Evolutionary conservation across 2,888 invertebrate genomes (phyloP).

Genomic region (Cylindroiulus punctatus): DNA sequence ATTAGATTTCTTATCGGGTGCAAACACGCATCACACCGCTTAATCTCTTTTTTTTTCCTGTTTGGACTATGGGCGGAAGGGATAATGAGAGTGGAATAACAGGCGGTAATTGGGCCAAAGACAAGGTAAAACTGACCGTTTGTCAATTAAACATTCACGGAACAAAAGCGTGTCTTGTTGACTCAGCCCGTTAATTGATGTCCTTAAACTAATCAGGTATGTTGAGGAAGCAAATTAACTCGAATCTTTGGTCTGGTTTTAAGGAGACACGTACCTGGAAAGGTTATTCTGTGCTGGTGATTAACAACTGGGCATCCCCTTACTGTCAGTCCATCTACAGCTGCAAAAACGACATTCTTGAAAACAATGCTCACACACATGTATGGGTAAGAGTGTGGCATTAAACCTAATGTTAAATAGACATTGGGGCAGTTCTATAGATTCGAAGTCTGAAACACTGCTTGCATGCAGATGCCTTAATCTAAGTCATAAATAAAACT

Average conservation of each 20-base stretch:
- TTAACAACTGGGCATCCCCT: no score
- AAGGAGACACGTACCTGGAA: no score
- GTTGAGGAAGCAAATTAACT: not conserved
- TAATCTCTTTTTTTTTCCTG: not conserved
- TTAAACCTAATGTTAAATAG: no score
- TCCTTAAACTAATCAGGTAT: not conserved
- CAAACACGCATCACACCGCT: conserved; percentile 29
- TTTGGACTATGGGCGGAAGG: not conserved
- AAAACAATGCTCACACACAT: no score
- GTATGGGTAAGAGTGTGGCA: no score
- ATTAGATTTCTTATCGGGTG: conserved; percentile 34
- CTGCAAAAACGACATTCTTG: no score
- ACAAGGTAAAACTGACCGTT: conserved; percentile 28
- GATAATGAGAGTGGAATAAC: conserved; percentile 29
- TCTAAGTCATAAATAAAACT: no score
- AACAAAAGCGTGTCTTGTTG: not conserved
- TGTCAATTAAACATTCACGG: conserved; percentile 21
- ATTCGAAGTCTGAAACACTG: no score
- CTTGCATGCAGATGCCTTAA: no score
- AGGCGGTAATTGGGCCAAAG: conserved; percentile 22
- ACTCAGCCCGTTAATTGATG: not conserved
- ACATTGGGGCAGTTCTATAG: no score
- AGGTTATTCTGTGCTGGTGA: no score
- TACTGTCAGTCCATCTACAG: no score
- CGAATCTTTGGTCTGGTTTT: not conserved